Conservation (phyloP, 2,797 vertebrate genomes). For the Paratrypauchen microcephalus region DNA sequence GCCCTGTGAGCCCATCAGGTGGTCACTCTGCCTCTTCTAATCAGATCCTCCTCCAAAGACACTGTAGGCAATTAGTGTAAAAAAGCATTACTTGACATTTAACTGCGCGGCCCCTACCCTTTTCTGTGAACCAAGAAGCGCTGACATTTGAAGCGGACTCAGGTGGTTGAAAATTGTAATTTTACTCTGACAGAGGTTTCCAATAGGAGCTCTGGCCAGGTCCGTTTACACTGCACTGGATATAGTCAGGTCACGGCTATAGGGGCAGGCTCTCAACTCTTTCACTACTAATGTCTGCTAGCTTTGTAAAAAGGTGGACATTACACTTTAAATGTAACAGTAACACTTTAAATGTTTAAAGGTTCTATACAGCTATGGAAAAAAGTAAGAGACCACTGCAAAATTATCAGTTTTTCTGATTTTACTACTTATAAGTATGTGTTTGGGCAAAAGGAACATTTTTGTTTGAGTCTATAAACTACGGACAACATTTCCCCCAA, state of each 20-base stretch:
- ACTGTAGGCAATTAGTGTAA: constrained; percentile 74
- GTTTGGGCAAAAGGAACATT: too few relatives aligned
- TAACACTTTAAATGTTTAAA: too few relatives aligned
- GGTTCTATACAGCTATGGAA: too few relatives aligned
- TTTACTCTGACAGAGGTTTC: constrained; percentile 52
- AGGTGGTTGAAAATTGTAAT: constrained; percentile 63
- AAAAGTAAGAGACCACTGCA: too few relatives aligned
- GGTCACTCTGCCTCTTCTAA: constrained; percentile 56
- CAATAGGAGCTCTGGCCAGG: constrained; percentile 25
- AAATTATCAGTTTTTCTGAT: too few relatives aligned
- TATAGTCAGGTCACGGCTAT: constrained; percentile 38
- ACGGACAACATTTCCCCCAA: too few relatives aligned
- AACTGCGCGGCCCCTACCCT: constrained; percentile 52
- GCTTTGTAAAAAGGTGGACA: neutral
- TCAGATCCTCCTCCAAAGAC: constrained; percentile 65
- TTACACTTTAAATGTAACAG: neutral
- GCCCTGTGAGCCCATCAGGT: constrained; percentile 49
- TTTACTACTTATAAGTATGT: too few relatives aligned
- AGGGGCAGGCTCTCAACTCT: constrained; percentile 1
- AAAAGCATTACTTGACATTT: constrained; percentile 80
- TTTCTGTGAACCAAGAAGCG: constrained; percentile 64
- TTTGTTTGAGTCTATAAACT: too few relatives aligned
- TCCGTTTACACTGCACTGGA: constrained; percentile 30
- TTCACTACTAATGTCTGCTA: too few relatives aligned
- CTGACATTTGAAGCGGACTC: constrained; percentile 75